Evolutionary conservation across 2,797 vertebrate species (phyloP).

Genomic region (Tympanoctomys barrerae): DNA sequence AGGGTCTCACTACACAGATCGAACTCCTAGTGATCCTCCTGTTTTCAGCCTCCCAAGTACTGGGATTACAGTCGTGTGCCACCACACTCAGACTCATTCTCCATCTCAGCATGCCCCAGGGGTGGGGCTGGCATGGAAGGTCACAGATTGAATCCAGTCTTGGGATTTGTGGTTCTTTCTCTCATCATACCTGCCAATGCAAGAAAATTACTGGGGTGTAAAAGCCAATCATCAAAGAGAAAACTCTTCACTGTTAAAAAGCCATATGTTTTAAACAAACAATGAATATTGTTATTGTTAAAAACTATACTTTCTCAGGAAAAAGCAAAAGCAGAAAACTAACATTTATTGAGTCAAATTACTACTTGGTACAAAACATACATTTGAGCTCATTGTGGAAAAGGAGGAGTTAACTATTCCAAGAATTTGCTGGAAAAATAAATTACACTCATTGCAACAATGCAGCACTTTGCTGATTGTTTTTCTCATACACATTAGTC

Average conservation of each 20-base stretch:
- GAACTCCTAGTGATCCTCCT: too few species aligned
- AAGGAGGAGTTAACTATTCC: conserved; percentile 46
- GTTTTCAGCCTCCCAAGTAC: too few species aligned
- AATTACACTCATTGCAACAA: conserved; percentile 38
- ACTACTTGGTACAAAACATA: background rate
- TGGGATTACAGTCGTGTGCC: too few species aligned
- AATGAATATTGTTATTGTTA: background rate
- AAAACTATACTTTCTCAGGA: background rate
- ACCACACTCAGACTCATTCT: too few species aligned
- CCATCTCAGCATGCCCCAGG: too few species aligned
- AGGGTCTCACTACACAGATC: too few species aligned
- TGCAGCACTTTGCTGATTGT: conserved; percentile 66
- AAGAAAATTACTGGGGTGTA: background rate
- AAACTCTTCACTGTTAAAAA: background rate
- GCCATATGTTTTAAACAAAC: conserved; percentile 23
- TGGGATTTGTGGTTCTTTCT: background rate
- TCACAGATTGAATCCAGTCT: too few species aligned
- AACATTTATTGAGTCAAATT: background rate
- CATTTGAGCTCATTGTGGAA: background rate
- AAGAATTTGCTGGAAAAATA: conserved; percentile 42
- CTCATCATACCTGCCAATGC: background rate
- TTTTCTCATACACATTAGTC: conserved; percentile 65
- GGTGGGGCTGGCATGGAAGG: too few species aligned
- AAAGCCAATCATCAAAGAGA: background rate
- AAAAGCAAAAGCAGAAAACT: conserved; percentile 51